Percentiles rank a stretch among this genome's conserved stretches.
Conservation (phyloP, 1,140 invertebrate species). For the Monomorium pharaonis region DNA sequence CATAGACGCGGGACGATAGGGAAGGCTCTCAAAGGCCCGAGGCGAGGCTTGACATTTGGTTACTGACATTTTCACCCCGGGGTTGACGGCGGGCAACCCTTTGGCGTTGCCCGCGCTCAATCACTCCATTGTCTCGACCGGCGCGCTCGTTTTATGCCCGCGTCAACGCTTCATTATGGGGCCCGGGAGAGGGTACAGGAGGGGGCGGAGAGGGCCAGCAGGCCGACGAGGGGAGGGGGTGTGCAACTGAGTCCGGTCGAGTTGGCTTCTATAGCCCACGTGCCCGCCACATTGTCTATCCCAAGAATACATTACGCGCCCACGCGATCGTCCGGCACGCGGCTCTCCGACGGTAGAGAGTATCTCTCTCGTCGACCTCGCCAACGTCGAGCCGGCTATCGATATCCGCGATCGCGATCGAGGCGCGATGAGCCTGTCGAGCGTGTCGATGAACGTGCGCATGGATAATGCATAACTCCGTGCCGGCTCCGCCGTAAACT, state of each 20-base stretch:
- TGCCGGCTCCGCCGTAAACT: conserved; percentile 1
- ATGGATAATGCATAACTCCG: conserved; percentile 45
- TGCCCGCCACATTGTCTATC: conserved; percentile 83
- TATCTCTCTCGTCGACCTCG: conserved; percentile 29
- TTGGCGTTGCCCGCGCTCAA: conserved; percentile 82
- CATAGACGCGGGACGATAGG: not conserved
- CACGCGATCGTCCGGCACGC: conserved; percentile 73
- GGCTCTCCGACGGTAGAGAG: conserved; percentile 26
- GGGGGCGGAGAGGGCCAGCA: not conserved
- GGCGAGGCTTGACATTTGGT: conserved; percentile 78
- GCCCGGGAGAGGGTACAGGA: conserved; percentile 57
- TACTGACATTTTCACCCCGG: conserved; percentile 83
- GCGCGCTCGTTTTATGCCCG: conserved; percentile 82
- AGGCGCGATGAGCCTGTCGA: conserved; percentile 55
- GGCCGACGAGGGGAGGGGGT: too few species aligned
- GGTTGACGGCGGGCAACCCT: conserved; percentile 82
- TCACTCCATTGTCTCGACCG: conserved; percentile 83
- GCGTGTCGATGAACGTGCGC: conserved; percentile 52
- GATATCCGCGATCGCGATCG: conserved; percentile 57
- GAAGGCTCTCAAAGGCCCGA: conserved; percentile 61
- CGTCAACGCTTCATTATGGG: conserved; percentile 84
- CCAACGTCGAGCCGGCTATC: conserved; percentile 44
- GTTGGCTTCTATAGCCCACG: conserved; percentile 81
- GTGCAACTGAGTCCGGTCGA: conserved; percentile 73
- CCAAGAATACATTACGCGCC: conserved; percentile 84